phyloP scores from a whole-genome alignment of 2,797 vertebrate species.

The Arnoldichthys spilopterus region DNA sequence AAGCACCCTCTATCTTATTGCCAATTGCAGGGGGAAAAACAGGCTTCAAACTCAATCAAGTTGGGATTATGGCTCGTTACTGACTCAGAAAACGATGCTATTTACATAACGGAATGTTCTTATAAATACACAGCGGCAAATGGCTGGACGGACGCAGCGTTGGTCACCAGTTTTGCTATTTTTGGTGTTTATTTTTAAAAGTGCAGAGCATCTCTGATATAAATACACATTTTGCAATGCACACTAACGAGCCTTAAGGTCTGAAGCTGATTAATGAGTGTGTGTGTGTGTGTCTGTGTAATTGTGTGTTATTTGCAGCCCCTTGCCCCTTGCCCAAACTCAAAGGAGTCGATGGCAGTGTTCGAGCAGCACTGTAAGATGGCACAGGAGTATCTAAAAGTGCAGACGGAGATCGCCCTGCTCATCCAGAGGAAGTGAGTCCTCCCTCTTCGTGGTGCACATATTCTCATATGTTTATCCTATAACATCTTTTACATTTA shows the following conservation, averaged over 20 bases:
- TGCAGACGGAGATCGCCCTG: slow-evolving; percentile 97
- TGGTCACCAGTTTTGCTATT: slow-evolving; percentile 33
- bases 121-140: slow-evolving; percentile 64
- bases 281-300: slow-evolving; percentile 26
- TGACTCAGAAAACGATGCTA: slow-evolving; percentile 49
- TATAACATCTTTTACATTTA: not conserved
- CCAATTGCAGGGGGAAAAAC: slow-evolving; percentile 13
- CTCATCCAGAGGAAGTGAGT: slow-evolving; percentile 98
- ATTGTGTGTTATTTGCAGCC: slow-evolving; percentile 81
- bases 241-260: slow-evolving; percentile 64
- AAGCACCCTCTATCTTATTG: not conserved
- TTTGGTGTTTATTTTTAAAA: slow-evolving; percentile 71
- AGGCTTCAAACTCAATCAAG: slow-evolving; percentile 50
- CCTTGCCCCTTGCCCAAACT: slow-evolving; percentile 97
- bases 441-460: not conserved
- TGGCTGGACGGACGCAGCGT: slow-evolving; percentile 14
- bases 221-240: slow-evolving; percentile 66
- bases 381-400: slow-evolving; percentile 99
- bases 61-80: slow-evolving; percentile 56
- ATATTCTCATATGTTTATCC: not conserved
- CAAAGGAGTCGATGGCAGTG: slow-evolving; percentile 99
- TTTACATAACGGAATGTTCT: slow-evolving; percentile 64
- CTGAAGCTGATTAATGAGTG: slow-evolving; percentile 63
- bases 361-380: slow-evolving; percentile 99
- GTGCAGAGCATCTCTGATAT: slow-evolving; percentile 63